A percentile compares a stretch with the other conserved stretches of the same genome.
These are phyloP conservation scores for Muricea muricata DNA, from an alignment of 92 coral and sea anemone species.

Conservation along the genomic window DNA sequence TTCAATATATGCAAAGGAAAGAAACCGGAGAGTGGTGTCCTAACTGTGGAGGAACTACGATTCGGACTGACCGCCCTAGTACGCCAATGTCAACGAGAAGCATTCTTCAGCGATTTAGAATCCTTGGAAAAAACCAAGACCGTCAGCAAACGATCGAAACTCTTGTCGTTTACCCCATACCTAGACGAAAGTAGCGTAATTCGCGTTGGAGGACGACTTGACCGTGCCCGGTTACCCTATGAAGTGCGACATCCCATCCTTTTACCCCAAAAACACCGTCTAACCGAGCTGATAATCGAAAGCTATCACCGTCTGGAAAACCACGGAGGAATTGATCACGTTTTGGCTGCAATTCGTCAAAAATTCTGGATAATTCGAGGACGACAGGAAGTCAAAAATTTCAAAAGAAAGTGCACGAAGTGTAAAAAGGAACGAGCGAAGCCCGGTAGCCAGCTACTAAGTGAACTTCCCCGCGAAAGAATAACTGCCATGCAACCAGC, in stretches of 20 bases:
- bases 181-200: conserved; percentile 50
- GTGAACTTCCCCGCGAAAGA: conserved; percentile 59
- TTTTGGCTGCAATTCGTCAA: conserved; percentile 60
- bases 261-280: conserved; percentile 55
- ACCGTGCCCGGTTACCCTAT: conserved; percentile 52
- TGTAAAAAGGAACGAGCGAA: conserved; percentile 48
- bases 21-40: not conserved
- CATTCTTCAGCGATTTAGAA: conserved; percentile 40
- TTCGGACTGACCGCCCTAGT: not conserved
- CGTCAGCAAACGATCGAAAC: not conserved
- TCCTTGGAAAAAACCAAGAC: conserved; percentile 3
- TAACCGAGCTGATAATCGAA: conserved; percentile 37
- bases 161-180: conserved; percentile 42
- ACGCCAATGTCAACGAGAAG: conserved; percentile 40
- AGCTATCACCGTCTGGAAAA: conserved; percentile 36
- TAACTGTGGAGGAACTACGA: conserved; percentile 14
- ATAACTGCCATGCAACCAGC: conserved; percentile 46
- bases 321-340: conserved; percentile 62
- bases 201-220: conserved; percentile 64
- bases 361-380: conserved; percentile 60
- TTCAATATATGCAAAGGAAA: conserved; percentile 15
- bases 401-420: conserved; percentile 42
- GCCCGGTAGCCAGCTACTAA: conserved; percentile 49
- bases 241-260: conserved; percentile 65
- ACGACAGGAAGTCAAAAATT: conserved; percentile 52